Evolutionary conservation across 1,140 invertebrate species (phyloP), one percentile per base, ranked within the genome.

Genomic region (Trichomalopsis sarcophagae): DNA sequence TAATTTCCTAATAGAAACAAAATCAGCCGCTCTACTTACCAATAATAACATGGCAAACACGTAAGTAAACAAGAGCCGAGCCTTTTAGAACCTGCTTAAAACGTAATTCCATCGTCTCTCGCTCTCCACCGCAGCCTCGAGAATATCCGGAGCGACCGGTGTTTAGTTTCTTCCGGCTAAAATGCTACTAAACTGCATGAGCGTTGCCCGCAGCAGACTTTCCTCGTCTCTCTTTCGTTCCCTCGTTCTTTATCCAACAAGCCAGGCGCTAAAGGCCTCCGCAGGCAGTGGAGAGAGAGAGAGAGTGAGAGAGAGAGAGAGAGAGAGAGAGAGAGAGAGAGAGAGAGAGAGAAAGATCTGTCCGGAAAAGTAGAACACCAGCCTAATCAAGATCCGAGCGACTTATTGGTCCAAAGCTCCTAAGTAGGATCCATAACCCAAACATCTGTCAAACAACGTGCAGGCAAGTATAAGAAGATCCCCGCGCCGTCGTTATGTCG

Each of bases 331-430:
- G 40, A 11, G 40, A 44, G 40, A 44, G 40, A 7, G 40, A 44
- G 40, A 44, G 9, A 44, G 40, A 44, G 71, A 77, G 62, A 47
- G 27, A 44, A 14, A 30, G 30, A 76, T 76, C 44, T 55, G 82
- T 21, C 13, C 9, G 71, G 73, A 40, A 85, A 81, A 81, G 84
- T 75, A 76, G 69, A 85, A 81, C 84, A 85, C 84, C 84, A 85
- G 84, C 84, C 78, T 85, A 81, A 85, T 85, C 84, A 81, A 81
- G 84, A 85, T 85, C 55, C 84, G 36, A 44, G 68, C 84, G 84
- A 85, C 84, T 85, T 85, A 85, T 76, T 81, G 27, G 78, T 84
- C 78, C 21, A 71, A 85, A 81, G 78, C 83, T 80, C 47, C 77
- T 80, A 75, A 84, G 83, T 73, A 75, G 68, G 83, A 84, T 84